These are phyloP conservation scores for Drosophila robusta DNA, from an alignment of 2,888 invertebrate species.

Conservation along the genomic window DNA sequence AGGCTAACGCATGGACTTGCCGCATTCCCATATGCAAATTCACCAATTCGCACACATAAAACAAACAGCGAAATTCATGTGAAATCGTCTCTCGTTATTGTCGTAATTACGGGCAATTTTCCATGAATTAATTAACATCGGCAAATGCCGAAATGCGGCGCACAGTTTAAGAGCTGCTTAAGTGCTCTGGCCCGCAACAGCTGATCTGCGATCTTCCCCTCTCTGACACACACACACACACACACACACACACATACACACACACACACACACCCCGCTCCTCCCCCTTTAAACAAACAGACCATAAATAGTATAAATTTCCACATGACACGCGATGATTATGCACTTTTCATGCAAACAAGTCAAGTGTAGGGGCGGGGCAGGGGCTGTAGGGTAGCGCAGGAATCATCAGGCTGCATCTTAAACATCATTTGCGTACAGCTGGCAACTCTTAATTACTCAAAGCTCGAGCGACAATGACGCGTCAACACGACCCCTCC, in stretches of 20 bases:
- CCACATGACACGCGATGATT: slow-evolving; percentile 81
- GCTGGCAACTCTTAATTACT: slow-evolving; percentile 69
- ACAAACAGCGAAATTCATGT: slow-evolving; percentile 61
- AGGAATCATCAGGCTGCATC: slow-evolving; percentile 51
- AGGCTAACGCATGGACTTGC: slow-evolving; percentile 1
- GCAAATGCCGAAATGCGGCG: slow-evolving; percentile 37
- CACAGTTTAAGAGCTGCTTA: slow-evolving; percentile 65
- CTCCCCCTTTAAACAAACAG: slow-evolving; percentile 65
- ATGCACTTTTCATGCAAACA: slow-evolving; percentile 76
- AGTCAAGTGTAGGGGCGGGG: slow-evolving; percentile 19
- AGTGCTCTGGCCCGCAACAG: slow-evolving; percentile 38
- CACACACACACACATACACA: background rate
- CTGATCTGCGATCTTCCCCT: slow-evolving; percentile 8
- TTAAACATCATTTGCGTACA: slow-evolving; percentile 77
- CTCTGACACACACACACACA: background rate
- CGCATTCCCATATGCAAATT: slow-evolving; percentile 67
- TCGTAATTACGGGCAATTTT: slow-evolving; percentile 77
- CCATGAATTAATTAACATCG: slow-evolving; percentile 75
- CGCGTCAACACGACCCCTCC: slow-evolving; percentile 5
- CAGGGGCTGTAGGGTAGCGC: background rate
- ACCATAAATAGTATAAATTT: slow-evolving; percentile 80
- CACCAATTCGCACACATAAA: slow-evolving; percentile 22
- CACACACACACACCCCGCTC: slow-evolving; percentile 4
- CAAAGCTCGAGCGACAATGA: slow-evolving; percentile 76
- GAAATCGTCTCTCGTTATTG: slow-evolving; percentile 63